Conservation (phyloP, 2,113 vertebrate species). For the Argyrosomus japonicus region DNA sequence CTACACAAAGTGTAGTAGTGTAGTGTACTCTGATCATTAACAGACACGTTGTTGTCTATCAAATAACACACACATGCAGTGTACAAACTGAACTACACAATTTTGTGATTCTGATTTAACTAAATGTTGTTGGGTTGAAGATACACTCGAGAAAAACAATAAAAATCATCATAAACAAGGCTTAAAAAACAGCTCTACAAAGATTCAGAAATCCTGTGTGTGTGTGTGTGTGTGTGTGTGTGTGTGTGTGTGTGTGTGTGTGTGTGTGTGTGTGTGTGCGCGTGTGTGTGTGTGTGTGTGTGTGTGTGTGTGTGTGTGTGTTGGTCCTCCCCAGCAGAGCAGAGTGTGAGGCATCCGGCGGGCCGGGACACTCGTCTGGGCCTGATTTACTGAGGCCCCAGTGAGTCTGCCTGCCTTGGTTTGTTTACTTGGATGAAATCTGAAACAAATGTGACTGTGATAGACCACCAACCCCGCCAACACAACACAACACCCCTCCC, state of each 20-base stretch:
- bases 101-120: background rate
- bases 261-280: background rate
- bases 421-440: constrained; percentile 75
- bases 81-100: background rate
- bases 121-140: background rate
- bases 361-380: constrained; percentile 55
- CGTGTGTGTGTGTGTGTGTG: constrained; percentile 3
- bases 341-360: constrained; percentile 21
- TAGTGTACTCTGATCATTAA: background rate
- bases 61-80: background rate
- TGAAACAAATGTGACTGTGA: constrained; percentile 76
- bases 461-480: constrained; percentile 25
- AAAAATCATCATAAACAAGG: background rate
- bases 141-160: constrained; percentile 14
- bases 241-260: background rate
- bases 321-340: background rate
- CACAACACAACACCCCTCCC: background rate
- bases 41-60: background rate
- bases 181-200: background rate
- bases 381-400: constrained; percentile 77
- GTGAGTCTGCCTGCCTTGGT: constrained; percentile 71
- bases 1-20: too few relatives aligned
- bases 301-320: constrained; percentile 1
- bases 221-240: constrained; percentile 8
- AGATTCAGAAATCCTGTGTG: background rate